These are phyloP conservation scores for Tragelaphus strepsiceros DNA, from an alignment of 2,113 vertebrate genomes.

Conservation along the genomic window DNA sequence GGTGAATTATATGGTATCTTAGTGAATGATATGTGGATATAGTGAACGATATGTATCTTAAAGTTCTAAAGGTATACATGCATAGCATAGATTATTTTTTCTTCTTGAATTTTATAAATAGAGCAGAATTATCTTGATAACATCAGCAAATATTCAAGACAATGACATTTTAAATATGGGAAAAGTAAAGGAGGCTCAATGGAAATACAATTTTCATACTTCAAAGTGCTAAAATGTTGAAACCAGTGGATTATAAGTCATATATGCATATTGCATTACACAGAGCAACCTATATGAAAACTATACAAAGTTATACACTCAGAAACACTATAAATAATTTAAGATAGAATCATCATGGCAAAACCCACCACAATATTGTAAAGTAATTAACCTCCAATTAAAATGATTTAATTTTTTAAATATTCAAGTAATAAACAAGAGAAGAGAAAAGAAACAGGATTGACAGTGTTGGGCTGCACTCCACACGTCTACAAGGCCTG, in stretches of 20 bases:
- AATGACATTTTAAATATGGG: neutral
- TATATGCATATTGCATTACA: neutral
- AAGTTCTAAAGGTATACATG: neutral
- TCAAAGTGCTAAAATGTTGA: neutral
- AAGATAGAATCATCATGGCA: neutral
- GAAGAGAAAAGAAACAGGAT: neutral
- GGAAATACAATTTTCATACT: neutral
- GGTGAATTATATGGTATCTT: neutral
- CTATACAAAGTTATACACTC: neutral
- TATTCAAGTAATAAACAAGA: neutral
- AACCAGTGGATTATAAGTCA: neutral
- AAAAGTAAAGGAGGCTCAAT: neutral
- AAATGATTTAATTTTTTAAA: neutral
- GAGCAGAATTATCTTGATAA: neutral
- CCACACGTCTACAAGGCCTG: neutral
- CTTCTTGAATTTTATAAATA: neutral
- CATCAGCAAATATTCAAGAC: neutral
- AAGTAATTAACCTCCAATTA: neutral
- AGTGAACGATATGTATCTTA: neutral
- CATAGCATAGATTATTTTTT: neutral
- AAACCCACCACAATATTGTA: neutral
- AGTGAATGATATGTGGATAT: neutral
- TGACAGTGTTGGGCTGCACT: neutral
- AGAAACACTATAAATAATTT: neutral
- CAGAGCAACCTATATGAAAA: neutral